Evolutionary conservation across 2,888 invertebrate species (phyloP).

Genomic region (Argyra leucocephala): DNA sequence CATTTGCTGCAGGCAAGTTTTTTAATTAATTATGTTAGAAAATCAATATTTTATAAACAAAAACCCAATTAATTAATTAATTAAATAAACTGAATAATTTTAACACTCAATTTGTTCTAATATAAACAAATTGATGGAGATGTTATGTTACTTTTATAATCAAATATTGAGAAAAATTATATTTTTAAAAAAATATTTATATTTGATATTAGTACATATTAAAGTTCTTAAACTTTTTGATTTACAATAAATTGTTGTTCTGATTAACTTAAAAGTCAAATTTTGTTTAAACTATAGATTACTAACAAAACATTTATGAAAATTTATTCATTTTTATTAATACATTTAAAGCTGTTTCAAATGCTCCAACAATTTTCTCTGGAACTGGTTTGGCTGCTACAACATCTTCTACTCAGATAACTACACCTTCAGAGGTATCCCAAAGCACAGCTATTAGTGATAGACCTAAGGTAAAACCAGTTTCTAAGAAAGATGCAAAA

Average conservation of each 20-base stretch:
- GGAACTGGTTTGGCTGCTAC: conserved; percentile 23
- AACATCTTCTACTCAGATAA: conserved; percentile 33
- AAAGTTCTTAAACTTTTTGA: too few species aligned
- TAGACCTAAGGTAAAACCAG: conserved; percentile 72
- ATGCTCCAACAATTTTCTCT: conserved; percentile 18
- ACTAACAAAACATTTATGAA: too few species aligned
- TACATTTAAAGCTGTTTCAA: conserved; percentile 13
- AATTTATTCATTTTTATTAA: conserved; percentile 17
- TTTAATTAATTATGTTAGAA: background rate
- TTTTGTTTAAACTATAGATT: too few species aligned
- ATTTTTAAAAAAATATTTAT: too few species aligned
- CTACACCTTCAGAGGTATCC: conserved; percentile 43
- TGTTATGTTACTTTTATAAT: too few species aligned
- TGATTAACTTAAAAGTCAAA: too few species aligned
- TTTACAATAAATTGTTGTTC: too few species aligned
- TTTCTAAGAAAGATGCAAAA: conserved; percentile 70
- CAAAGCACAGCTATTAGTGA: conserved; percentile 71
- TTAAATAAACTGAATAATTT: too few species aligned
- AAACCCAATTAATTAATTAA: background rate
- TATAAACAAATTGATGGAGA: too few species aligned
- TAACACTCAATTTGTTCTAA: too few species aligned
- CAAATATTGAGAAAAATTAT: too few species aligned
- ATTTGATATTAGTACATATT: too few species aligned
- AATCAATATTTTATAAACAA: background rate
- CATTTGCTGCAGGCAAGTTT: conserved; percentile 25